These are phyloP conservation scores for Thymelicus acteon DNA, from an alignment of 2,888 invertebrate species.

Conservation along the genomic window DNA sequence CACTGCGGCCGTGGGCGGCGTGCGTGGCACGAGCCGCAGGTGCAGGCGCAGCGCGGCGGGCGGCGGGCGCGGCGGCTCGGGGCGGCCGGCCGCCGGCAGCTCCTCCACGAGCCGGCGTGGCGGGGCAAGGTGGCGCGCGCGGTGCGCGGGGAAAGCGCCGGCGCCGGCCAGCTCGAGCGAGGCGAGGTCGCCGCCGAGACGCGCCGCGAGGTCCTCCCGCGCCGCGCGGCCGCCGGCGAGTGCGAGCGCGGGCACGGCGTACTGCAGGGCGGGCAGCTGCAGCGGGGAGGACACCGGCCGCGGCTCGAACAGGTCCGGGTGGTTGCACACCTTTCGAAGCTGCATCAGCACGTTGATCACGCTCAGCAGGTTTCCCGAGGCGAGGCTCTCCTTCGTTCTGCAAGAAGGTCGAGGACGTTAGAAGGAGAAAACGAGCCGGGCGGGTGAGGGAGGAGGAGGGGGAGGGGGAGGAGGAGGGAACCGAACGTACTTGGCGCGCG, in stretches of 20 bases:
- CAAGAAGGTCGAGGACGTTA: conserved; percentile 1
- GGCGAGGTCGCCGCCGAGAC: conserved; percentile 88
- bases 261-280: conserved; percentile 91
- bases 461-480: no score
- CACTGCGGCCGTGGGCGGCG: conserved; percentile 46
- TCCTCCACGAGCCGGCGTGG: conserved; percentile 77
- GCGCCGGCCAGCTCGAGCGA: conserved; percentile 87
- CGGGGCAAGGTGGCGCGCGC: conserved; percentile 90
- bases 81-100: conserved; percentile 84
- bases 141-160: conserved; percentile 93
- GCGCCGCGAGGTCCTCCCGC: conserved; percentile 88
- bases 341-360: conserved; percentile 99
- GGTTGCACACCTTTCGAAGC: conserved; percentile 98
- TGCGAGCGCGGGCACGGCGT: conserved; percentile 89
- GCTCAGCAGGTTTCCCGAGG: conserved; percentile 96
- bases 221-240: conserved; percentile 89
- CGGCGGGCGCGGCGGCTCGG: conserved; percentile 87
- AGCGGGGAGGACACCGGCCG: conserved; percentile 97
- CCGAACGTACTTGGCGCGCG: conserved; percentile 92
- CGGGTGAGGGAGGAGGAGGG: no score
- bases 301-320: conserved; percentile 98
- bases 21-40: conserved; percentile 55
- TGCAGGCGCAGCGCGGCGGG: conserved; percentile 87
- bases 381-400: conserved; percentile 97
- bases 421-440: no score